These are phyloP conservation scores for Zaprionus ornatus DNA, from an alignment of 1,140 invertebrate genomes.

Conservation along the genomic window DNA sequence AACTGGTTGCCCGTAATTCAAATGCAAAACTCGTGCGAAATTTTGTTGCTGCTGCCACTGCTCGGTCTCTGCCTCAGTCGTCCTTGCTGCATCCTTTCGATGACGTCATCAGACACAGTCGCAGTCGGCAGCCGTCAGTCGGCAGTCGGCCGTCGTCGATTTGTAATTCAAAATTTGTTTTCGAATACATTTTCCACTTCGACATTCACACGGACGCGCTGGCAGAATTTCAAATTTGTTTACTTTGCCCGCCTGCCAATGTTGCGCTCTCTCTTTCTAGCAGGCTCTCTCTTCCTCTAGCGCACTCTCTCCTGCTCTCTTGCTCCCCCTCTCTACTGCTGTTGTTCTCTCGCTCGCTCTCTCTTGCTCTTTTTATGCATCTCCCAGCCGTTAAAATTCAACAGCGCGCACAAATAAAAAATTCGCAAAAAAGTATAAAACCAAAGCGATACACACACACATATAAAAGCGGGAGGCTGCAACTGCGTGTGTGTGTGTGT, in stretches of 20 bases:
- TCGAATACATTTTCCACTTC: conserved; percentile 78
- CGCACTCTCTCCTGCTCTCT: not conserved
- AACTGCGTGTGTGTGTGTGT: conserved; percentile 34
- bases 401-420: conserved; percentile 66
- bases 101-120: conserved; percentile 44
- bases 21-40: conserved; percentile 82
- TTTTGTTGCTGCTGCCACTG: conserved; percentile 49
- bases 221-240: conserved; percentile 75
- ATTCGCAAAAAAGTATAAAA: conserved; percentile 20
- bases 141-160: conserved; percentile 61
- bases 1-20: conserved; percentile 77
- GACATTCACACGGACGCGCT: conserved; percentile 54
- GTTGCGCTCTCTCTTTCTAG: conserved; percentile 2
- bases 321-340: conserved; percentile 1
- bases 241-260: conserved; percentile 23
- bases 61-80: conserved; percentile 41
- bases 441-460: conserved; percentile 17
- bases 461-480: not conserved
- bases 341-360: conserved; percentile 11
- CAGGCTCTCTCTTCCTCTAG: not conserved
- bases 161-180: conserved; percentile 83
- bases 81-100: conserved; percentile 72
- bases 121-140: conserved; percentile 7
- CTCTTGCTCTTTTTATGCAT: conserved; percentile 65
- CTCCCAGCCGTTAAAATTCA: conserved; percentile 71